Base-by-base conservation (phyloP, 2,113 vertebrate genomes). In the Eudyptes chrysolophus region DNA sequence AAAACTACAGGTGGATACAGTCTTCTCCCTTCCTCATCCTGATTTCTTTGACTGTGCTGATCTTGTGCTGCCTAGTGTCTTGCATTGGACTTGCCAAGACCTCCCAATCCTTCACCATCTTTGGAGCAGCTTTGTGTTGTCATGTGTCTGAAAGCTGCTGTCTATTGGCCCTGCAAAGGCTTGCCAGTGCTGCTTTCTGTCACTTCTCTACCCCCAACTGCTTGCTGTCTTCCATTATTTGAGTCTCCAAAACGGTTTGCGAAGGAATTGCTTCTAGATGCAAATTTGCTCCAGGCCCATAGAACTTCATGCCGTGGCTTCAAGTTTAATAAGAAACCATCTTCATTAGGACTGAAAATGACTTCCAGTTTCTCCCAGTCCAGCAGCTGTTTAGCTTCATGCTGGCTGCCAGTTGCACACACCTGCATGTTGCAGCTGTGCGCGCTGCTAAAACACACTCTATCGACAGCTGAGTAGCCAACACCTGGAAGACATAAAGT, bases 401-500 rank as follows among this genome's bases (percentile, higher is more conserved):
- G 25, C 57, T 78, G 89, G 75, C 84, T 81, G 77, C 82, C 44
- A 42, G 93, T 84, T 55, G 66, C 54, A 29, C 76, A 84, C 94
- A 95, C 96, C 96, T 97, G 94, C 34, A 1, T 9, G 32, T 27
- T 57, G 75, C 92, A 95, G 93, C 94, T 92, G 77, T 76, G 69
- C 36, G 90, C 81, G 83, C 94, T 71, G 94, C 90, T 24, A 36
- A 74, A 76, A 48, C 92, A 57, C 77, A 32, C 92, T 81, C 88
- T 54, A 97, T 87, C 9, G 10, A 42, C 94, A 89, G 93, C 97
- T 96, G 97, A 96, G 83, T 2, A 38, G 82, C 96, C 97, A 89
- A 54, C 98, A 98, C 97, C 98, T 98, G 98, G 97, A 98, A 98
- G 94, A 97, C 96, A 98, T 98, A 40, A 92, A 61, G 79, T 77